phyloP scores from a whole-genome alignment of 2,797 vertebrate genomes.

The Kryptopterus vitreolus region DNA sequence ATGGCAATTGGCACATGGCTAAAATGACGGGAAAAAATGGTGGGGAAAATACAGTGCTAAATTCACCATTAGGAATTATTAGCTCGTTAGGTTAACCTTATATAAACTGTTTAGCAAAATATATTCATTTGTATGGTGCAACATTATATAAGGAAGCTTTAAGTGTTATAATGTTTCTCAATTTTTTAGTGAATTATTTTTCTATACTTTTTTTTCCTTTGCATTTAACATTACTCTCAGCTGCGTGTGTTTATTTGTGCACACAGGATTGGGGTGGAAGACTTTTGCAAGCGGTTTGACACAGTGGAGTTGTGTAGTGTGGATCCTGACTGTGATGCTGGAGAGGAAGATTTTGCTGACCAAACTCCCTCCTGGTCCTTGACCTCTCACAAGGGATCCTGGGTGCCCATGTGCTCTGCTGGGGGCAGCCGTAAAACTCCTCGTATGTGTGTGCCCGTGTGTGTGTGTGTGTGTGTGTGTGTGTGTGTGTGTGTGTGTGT shows the following conservation, averaged over 20 bases:
- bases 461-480: background rate
- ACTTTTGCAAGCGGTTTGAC: conserved; percentile 71
- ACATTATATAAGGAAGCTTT: background rate
- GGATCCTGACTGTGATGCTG: conserved; percentile 66
- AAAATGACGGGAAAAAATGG: background rate
- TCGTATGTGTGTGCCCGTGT: conserved; percentile 58
- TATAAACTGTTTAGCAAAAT: background rate
- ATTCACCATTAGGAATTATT: background rate
- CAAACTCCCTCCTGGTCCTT: conserved; percentile 64
- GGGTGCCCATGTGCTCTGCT: conserved; percentile 72
- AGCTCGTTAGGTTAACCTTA: background rate
- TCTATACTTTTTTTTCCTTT: too few relatives aligned
- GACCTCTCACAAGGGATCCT: conserved; percentile 71
- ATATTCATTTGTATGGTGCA: background rate
- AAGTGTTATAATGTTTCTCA: too few relatives aligned
- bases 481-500: conserved; percentile 35
- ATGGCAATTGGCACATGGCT: background rate
- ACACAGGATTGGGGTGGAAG: conserved; percentile 74
- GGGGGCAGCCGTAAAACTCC: conserved; percentile 72
- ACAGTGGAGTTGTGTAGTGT: conserved; percentile 77
- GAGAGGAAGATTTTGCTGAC: conserved; percentile 40
- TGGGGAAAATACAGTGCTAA: background rate
- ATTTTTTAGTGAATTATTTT: too few relatives aligned
- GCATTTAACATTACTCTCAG: background rate
- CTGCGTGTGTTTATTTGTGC: background rate